These are phyloP conservation scores for Pandemis heparana DNA, from an alignment of 2,888 invertebrate species.

Conservation along the genomic window DNA sequence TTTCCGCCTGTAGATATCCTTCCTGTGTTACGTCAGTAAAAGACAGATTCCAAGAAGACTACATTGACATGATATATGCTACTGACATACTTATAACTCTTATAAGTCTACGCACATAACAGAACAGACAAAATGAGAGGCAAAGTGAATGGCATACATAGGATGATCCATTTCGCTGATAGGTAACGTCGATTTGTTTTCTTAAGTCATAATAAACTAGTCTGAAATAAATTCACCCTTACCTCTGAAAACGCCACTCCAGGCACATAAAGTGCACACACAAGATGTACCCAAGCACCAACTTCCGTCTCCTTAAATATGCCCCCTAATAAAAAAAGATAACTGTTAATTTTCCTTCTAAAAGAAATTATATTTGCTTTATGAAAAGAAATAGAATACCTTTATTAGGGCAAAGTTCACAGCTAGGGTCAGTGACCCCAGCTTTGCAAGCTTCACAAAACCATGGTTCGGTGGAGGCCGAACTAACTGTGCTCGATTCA, in stretches of 20 bases:
- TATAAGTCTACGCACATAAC: too few relatives aligned
- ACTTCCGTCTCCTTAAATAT: conserved; percentile 99
- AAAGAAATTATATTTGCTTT: not conserved
- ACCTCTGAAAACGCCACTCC: conserved; percentile 99
- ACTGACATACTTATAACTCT: too few relatives aligned
- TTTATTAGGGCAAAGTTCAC: conserved; percentile 97
- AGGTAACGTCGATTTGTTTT: too few relatives aligned
- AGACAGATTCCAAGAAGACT: too few relatives aligned
- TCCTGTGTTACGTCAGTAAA: too few relatives aligned
- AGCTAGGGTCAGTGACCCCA: conserved; percentile 94
- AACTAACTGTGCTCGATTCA: conserved; percentile 96
- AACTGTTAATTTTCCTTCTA: not conserved
- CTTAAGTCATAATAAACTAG: not conserved
- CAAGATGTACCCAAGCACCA: conserved; percentile 99
- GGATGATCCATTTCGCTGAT: too few relatives aligned
- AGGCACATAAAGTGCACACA: conserved; percentile 98
- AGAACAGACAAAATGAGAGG: too few relatives aligned
- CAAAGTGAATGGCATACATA: too few relatives aligned
- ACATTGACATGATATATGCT: too few relatives aligned
- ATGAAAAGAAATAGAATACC: conserved; percentile 71
- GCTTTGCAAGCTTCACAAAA: conserved; percentile 99
- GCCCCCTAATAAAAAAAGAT: conserved; percentile 84
- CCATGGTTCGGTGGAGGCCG: conserved; percentile 99
- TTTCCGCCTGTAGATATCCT: too few relatives aligned
- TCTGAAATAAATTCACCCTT: conserved; percentile 35